Base-by-base conservation (phyloP, 2,113 vertebrate genomes). In the Geococcyx californianus region DNA sequence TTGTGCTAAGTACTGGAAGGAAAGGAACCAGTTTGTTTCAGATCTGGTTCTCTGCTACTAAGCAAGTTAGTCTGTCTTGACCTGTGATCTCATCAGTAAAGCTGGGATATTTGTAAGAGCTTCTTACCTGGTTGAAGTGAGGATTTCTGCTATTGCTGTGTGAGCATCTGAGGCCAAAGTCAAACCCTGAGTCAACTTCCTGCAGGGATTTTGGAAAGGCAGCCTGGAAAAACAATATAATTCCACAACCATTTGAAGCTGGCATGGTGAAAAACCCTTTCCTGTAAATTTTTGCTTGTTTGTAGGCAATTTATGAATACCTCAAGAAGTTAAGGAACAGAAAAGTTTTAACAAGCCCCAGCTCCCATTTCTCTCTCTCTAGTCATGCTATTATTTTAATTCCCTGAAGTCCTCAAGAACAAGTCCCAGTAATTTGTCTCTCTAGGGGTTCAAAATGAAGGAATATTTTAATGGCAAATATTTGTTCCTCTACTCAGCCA, bases 221-320 rank as follows among this genome's bases (percentile, higher is more conserved):
- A 96, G 80, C 49, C 77, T 97, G 96, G 95, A 95, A 96, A 97
- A 96, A 95, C 86, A 96, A 55, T 92, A 24, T 96, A 87, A 95
- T 94, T 95, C 89, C 89, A 94, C 62, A 95, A 68, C 87, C 91
- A 62, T 95, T 93, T 91, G 74, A 74, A 91, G 60, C 84, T 96
- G 94, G 93, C 95, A 95, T 89, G 69, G 52, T 91, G 74, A 91
- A 91, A 96, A 91, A 7, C 44, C 49, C 54, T 95, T 96, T 96
- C 94, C 94, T 95, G 91, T 95, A 94, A 94, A 31, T 81, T 95
- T 95, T 82, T 64, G 49, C 95, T 95, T 94, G 84, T 96, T 94
- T 92, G 86, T 86, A 92, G 96, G 81, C 91, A 96, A 92, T 97
- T 96, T 95, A 78, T 91, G 80, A 95, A 84, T 96, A 91, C 89